Conservation (phyloP, 1,140 invertebrate species). For the Diplogasteroides magnus region DNA sequence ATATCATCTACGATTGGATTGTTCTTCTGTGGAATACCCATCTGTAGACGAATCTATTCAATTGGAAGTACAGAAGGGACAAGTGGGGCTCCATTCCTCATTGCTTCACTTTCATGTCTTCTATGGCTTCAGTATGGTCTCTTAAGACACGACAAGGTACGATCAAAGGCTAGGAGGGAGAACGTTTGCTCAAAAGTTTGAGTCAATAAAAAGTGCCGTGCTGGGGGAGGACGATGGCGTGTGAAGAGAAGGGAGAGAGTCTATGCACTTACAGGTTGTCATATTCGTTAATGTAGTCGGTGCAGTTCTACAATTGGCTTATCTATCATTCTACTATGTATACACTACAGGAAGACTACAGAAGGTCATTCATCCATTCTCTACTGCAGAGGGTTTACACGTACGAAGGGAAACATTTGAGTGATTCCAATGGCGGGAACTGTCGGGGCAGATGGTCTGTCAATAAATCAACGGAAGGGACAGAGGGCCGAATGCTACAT, state of each 20-base stretch:
- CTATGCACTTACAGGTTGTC: conserved; percentile 25
- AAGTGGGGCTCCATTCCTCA: conserved; percentile 20
- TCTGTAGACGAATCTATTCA: conserved; percentile 17
- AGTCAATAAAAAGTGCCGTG: no score
- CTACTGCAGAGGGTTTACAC: neutral
- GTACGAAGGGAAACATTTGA: neutral
- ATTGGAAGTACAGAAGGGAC: conserved; percentile 15
- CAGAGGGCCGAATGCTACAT: conserved; percentile 1
- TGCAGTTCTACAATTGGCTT: conserved; percentile 39
- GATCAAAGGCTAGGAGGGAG: conserved; percentile 49
- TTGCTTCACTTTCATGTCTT: conserved; percentile 29
- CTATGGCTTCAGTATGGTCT: conserved; percentile 52
- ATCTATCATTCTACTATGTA: conserved; percentile 48
- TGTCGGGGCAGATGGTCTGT: neutral
- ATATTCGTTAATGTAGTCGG: conserved; percentile 48
- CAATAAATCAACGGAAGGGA: neutral
- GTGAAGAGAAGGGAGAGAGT: no score
- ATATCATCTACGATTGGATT: conserved; percentile 1
- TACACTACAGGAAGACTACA: conserved; percentile 44
- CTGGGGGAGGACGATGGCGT: no score
- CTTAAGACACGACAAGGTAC: conserved; percentile 29
- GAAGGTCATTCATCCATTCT: conserved; percentile 7
- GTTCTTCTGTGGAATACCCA: conserved; percentile 25
- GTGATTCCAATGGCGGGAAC: neutral
- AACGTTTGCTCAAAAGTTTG: conserved; percentile 36